A percentile compares a stretch with the other conserved stretches of the same genome.
These are phyloP conservation scores for Calypte anna DNA, from an alignment of 2,113 vertebrate species.

Conservation along the genomic window DNA sequence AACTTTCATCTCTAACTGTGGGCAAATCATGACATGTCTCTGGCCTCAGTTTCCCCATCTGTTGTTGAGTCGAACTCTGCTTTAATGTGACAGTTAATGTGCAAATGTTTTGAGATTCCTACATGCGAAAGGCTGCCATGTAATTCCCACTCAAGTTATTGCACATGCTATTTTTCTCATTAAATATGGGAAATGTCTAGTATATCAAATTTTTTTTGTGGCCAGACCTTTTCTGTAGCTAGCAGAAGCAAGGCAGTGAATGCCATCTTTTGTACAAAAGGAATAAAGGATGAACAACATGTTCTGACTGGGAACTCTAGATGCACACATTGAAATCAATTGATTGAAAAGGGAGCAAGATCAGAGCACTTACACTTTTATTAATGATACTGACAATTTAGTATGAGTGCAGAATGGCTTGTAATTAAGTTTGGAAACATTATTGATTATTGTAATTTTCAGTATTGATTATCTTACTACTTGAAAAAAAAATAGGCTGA, in stretches of 20 bases:
- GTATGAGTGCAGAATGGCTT: constrained; percentile 25
- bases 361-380: constrained; percentile 14
- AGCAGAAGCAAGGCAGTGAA: not conserved
- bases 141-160: not conserved
- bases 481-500: not conserved
- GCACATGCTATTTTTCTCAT: not conserved
- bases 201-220: not conserved
- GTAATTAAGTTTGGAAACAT: not conserved
- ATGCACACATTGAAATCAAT: not conserved
- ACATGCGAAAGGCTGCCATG: not conserved
- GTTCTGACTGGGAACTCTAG: not conserved
- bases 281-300: not conserved
- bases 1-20: not conserved
- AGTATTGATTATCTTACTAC: not conserved
- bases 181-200: not conserved
- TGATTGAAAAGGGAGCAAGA: not conserved
- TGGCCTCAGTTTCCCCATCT: not conserved
- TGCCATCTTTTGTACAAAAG: not conserved
- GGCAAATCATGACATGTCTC: not conserved
- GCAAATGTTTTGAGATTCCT: not conserved
- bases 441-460: constrained; percentile 60
- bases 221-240: not conserved
- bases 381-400: constrained; percentile 39
- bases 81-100: not conserved
- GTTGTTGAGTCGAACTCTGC: not conserved